These are phyloP conservation scores for Phalloptychus januarius DNA, from an alignment of 2,797 vertebrate species.

Conservation along the genomic window DNA sequence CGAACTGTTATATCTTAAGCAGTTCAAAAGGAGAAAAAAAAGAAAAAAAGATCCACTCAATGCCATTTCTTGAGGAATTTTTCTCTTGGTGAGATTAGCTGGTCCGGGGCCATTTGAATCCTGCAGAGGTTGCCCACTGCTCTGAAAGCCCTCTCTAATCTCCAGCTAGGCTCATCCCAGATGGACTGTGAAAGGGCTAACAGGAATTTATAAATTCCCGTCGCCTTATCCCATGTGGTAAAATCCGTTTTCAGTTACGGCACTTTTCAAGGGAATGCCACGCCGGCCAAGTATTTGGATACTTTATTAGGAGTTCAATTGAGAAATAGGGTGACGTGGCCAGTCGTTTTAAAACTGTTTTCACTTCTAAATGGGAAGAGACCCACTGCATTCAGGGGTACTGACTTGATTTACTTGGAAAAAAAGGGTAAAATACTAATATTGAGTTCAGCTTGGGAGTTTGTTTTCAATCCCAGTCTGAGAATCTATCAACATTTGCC, in stretches of 20 bases:
- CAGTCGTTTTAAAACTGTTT: neutral
- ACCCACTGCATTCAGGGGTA: neutral
- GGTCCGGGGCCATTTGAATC: conserved; percentile 71
- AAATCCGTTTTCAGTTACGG: conserved; percentile 38
- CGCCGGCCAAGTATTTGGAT: conserved; percentile 15
- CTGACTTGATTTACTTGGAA: neutral
- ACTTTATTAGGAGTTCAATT: neutral
- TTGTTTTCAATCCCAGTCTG: neutral
- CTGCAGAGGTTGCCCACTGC: conserved; percentile 65
- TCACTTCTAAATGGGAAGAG: neutral
- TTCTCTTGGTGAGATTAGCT: conserved; percentile 76
- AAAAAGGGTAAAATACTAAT: neutral
- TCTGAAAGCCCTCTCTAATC: conserved; percentile 75
- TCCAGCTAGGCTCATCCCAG: conserved; percentile 71
- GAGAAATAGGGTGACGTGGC: neutral
- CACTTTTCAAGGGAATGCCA: conserved; percentile 32
- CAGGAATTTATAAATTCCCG: conserved; percentile 63
- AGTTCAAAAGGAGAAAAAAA: conserved; percentile 65
- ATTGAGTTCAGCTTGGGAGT: neutral
- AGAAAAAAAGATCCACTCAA: conserved; percentile 73
- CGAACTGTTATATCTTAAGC: conserved; percentile 73
- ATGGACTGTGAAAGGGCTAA: conserved; percentile 63
- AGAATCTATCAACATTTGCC: neutral
- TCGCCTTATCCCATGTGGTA: conserved; percentile 48
- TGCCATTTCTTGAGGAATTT: conserved; percentile 71